Conservation (phyloP, 2,888 invertebrate genomes). For the Dasypogon diadema region DNA sequence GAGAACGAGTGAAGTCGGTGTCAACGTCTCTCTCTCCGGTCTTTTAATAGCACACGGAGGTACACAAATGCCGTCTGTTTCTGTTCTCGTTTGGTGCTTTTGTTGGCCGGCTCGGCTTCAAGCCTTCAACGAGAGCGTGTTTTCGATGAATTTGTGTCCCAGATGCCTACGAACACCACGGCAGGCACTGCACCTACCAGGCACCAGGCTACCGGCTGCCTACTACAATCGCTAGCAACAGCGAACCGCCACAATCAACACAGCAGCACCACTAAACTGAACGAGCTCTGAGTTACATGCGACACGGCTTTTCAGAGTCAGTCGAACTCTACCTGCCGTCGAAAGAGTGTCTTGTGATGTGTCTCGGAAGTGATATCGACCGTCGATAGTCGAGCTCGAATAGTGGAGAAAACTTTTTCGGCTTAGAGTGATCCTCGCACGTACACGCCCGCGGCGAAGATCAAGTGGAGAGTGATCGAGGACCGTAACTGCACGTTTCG, state of each 20-base stretch:
- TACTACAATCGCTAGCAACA: background rate
- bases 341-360: background rate
- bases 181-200: constrained; percentile 1
- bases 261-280: too few relatives aligned
- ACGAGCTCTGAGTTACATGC: too few relatives aligned
- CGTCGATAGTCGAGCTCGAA: background rate
- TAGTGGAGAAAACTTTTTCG: background rate
- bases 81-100: constrained; percentile 11
- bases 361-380: too few relatives aligned
- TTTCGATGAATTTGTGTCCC: constrained; percentile 21
- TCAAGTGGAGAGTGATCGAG: constrained; percentile 13
- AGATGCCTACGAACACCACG: constrained; percentile 24
- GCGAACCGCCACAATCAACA: background rate
- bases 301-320: background rate
- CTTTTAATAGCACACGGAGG: background rate
- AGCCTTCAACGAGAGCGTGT: background rate
- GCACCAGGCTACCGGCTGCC: background rate
- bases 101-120: constrained; percentile 16
- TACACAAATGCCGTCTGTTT: background rate
- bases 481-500: constrained; percentile 11
- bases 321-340: constrained; percentile 34
- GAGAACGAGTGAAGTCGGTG: too few relatives aligned
- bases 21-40: too few relatives aligned
- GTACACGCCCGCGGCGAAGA: constrained; percentile 16
- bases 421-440: background rate